Conservation (phyloP, 2,888 invertebrate species). For the Odontothrips loti region DNA sequence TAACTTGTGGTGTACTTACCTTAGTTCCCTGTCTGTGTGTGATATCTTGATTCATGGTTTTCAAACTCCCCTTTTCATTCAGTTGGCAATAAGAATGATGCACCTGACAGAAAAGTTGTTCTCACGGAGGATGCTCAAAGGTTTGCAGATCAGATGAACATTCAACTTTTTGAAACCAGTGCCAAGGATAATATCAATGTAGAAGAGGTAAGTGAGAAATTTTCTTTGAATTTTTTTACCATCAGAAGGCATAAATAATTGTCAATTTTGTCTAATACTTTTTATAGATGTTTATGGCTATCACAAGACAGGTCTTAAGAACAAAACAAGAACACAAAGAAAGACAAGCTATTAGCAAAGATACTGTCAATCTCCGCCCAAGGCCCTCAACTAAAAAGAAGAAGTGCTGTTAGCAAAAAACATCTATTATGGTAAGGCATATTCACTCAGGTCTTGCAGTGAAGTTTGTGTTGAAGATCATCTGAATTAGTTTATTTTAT, state of each 20-base stretch:
- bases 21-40: background rate
- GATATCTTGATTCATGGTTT: background rate
- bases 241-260: background rate
- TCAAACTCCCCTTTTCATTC: conserved; percentile 36
- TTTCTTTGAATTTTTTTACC: conserved; percentile 29
- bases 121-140: conserved; percentile 94
- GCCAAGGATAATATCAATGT: conserved; percentile 99
- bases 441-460: too few species aligned
- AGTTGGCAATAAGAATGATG: conserved; percentile 97
- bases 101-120: conserved; percentile 91
- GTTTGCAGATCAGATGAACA: conserved; percentile 96
- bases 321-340: conserved; percentile 78
- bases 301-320: conserved; percentile 75
- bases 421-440: background rate
- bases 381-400: conserved; percentile 41
- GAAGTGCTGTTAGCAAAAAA: conserved; percentile 43
- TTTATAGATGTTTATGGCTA: conserved; percentile 64
- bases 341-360: conserved; percentile 63
- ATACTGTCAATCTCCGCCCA: conserved; percentile 64
- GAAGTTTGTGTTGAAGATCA: background rate
- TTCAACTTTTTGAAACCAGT: conserved; percentile 95
- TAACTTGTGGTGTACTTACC: conserved; percentile 32
- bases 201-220: conserved; percentile 66
- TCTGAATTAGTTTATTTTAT: background rate
- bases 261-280: conserved; percentile 31